Conservation (phyloP, 2,888 invertebrate genomes). For the Polyommatus iphigenia region DNA sequence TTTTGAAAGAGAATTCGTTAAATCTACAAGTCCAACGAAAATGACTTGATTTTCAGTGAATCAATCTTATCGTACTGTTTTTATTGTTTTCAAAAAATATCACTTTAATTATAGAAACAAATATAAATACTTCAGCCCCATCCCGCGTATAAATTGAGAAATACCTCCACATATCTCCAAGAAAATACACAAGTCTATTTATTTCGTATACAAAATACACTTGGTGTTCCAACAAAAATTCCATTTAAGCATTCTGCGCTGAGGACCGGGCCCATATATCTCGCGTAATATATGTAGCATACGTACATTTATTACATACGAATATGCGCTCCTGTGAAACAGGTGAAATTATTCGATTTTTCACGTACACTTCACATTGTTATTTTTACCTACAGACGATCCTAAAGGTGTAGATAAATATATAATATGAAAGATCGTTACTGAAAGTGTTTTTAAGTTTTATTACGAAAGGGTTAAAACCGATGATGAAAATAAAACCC, state of each 20-base stretch:
- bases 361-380: background rate
- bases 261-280: conserved; percentile 42
- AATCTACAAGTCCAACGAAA: background rate
- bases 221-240: conserved; percentile 60
- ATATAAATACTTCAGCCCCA: background rate
- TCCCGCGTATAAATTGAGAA: conserved; percentile 12
- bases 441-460: background rate
- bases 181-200: conserved; percentile 62
- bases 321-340: conserved; percentile 21
- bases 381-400: background rate
- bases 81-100: background rate
- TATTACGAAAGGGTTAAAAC: background rate
- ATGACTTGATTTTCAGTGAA: too few species aligned
- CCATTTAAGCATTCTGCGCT: conserved; percentile 56
- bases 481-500: conserved; percentile 3
- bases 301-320: conserved; percentile 29
- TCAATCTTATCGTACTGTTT: background rate
- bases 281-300: conserved; percentile 31
- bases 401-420: background rate
- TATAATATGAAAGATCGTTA: background rate
- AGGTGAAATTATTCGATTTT: conserved; percentile 24
- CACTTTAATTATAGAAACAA: background rate
- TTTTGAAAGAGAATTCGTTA: background rate
- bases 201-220: conserved; percentile 67
- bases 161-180: conserved; percentile 2